Conservation (phyloP, 1,140 invertebrate genomes). For the Plectus sambesii region DNA sequence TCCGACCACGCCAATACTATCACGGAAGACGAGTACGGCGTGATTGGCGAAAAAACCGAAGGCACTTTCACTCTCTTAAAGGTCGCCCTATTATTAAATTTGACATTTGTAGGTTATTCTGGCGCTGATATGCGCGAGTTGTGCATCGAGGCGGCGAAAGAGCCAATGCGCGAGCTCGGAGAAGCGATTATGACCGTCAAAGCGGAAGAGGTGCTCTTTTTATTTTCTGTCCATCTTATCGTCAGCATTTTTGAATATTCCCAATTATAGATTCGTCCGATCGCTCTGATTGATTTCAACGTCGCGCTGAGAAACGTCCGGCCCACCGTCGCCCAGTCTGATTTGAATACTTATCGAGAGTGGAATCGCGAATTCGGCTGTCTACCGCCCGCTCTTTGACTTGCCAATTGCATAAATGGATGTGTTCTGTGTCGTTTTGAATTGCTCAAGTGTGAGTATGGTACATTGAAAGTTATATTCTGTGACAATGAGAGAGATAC, state of each 20-base stretch:
- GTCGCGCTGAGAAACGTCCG: slow-evolving; percentile 15
- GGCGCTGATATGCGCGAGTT: slow-evolving; percentile 34
- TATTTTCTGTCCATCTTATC: slow-evolving; percentile 12
- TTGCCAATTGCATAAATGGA: too few relatives aligned
- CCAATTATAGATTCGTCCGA: slow-evolving; percentile 20
- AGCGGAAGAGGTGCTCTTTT: slow-evolving; percentile 20
- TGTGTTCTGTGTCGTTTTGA: too few relatives aligned
- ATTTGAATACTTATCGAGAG: slow-evolving; percentile 17
- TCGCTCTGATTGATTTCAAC: slow-evolving; percentile 14
- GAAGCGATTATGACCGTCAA: slow-evolving; percentile 22
- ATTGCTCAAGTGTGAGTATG: too few relatives aligned
- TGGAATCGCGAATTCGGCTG: slow-evolving; percentile 28
- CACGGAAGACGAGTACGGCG: slow-evolving; percentile 58
- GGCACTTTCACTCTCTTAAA: slow-evolving; percentile 48
- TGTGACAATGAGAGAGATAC: too few relatives aligned
- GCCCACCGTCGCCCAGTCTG: slow-evolving; percentile 18
- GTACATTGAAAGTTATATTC: too few relatives aligned
- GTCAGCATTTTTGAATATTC: too few relatives aligned
- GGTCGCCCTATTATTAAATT: slow-evolving; percentile 10
- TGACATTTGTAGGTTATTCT: slow-evolving; percentile 26
- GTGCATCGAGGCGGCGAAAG: slow-evolving; percentile 31
- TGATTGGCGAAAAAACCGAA: slow-evolving; percentile 59
- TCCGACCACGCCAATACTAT: slow-evolving; percentile 65
- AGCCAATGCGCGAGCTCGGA: slow-evolving; percentile 30
- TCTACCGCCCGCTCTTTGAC: too few relatives aligned